Base-by-base conservation (phyloP, 2,888 invertebrate species). In the Teleogryllus oceanicus region DNA sequence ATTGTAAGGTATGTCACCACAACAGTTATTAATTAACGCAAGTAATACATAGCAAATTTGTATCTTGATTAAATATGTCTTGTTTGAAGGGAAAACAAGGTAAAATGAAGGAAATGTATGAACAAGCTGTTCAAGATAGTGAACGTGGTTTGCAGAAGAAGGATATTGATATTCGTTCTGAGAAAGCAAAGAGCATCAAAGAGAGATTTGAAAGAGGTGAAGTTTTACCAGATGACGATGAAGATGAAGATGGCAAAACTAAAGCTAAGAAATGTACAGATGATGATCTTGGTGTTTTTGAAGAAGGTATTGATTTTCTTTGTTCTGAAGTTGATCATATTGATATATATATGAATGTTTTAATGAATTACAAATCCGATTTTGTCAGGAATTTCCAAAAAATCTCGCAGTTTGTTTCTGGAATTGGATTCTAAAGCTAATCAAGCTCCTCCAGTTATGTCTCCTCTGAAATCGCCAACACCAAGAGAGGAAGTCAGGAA, bases 91-190 rank as follows among this genome's bases (percentile, higher is more conserved):
- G 96, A 16, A 96, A 96, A 86, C 96, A 96, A 88, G 95, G 93
- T 0, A 95, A 95, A 85, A 94, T 96, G 88, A 96, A 96, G 86
- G 96, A 96, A 85, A 92, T 95, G 90, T 96, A 96, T 86, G 96
- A 96, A 85, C 95, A 96, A 85, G 96, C 96, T 0, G 94, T 96
- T 0, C 91, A 92, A 84, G 94, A 94, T 84, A 94, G 93, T 81
- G 94, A 94, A 86, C 91, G 78, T 51, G 76, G 75, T n/a, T 74
- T 80, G 3, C 80, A 78, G 62, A 86, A 90, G 80, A 90, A 90
- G 5, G 85, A 90, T 81, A 88, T 90, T 82, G 88, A 88, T 81
- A 86, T 89, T 20, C 88, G 88, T 81, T 87, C 89, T n/a, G 92
- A 90, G 80, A 90, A 89, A 79, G 88, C 92, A 0, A 89, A 90